A percentile compares a stretch with the other conserved stretches of the same genome.
These are phyloP conservation scores for Marmota monax DNA, from an alignment of 2,113 vertebrate species.

Conservation along the genomic window DNA sequence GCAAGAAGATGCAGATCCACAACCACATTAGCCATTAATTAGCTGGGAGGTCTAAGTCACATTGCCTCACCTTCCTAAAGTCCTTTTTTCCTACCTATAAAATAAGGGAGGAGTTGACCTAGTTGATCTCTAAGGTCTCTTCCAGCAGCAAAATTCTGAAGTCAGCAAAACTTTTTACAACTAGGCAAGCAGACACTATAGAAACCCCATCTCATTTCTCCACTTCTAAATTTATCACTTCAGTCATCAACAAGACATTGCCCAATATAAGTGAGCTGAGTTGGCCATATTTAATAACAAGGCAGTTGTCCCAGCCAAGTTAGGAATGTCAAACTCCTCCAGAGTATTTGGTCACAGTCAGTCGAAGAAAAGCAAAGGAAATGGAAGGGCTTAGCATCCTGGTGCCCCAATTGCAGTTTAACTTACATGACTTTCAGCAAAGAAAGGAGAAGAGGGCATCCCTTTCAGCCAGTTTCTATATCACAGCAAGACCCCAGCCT, in stretches of 20 bases:
- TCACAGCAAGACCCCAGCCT: slow-evolving; percentile 46
- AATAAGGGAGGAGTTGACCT: slow-evolving; percentile 66
- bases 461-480: slow-evolving; percentile 51
- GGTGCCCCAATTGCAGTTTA: slow-evolving; percentile 49
- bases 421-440: slow-evolving; percentile 19
- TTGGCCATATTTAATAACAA: slow-evolving; percentile 72
- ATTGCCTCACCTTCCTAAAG: slow-evolving; percentile 12
- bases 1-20: neutral
- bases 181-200: slow-evolving; percentile 54
- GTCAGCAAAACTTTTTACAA: slow-evolving; percentile 73
- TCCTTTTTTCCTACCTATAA: slow-evolving; percentile 22
- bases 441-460: slow-evolving; percentile 24
- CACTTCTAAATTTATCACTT: slow-evolving; percentile 78
- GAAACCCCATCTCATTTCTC: slow-evolving; percentile 72
- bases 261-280: slow-evolving; percentile 69
- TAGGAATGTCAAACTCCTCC: slow-evolving; percentile 63
- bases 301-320: slow-evolving; percentile 57
- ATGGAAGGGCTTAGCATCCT: neutral
- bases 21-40: neutral
- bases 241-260: slow-evolving; percentile 66
- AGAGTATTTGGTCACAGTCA: slow-evolving; percentile 7
- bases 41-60: neutral
- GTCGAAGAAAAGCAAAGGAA: slow-evolving; percentile 40
- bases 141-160: slow-evolving; percentile 51
- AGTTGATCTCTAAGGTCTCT: slow-evolving; percentile 71